phyloP scores from a whole-genome alignment of 2,113 vertebrate genomes.

The Panthera uncia region DNA sequence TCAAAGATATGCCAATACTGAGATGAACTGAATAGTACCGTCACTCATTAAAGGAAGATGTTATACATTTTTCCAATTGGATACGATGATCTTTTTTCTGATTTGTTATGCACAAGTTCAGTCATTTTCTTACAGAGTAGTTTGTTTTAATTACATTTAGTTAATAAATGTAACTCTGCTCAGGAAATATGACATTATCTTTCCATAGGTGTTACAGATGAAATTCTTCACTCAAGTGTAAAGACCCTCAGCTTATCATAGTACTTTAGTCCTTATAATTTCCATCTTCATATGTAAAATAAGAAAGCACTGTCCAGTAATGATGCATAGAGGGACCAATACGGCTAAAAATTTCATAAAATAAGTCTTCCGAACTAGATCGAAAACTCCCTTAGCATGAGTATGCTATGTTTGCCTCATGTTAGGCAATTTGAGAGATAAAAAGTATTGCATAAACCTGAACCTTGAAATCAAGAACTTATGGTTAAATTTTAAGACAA shows the following conservation, averaged over 20 bases:
- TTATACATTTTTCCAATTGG: not conserved
- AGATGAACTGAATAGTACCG: no score
- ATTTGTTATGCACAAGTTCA: not conserved
- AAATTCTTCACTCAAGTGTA: not conserved
- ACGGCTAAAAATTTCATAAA: not conserved
- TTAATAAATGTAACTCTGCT: not conserved
- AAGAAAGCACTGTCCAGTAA: not conserved
- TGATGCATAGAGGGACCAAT: not conserved
- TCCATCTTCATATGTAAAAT: not conserved
- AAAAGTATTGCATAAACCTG: not conserved
- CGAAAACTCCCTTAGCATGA: not conserved
- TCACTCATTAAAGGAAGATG: not conserved
- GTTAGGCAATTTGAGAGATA: not conserved
- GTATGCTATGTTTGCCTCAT: not conserved
- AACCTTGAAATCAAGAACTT: not conserved
- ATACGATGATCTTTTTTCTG: not conserved
- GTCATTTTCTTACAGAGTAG: not conserved
- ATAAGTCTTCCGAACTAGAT: not conserved
- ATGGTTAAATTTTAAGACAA: not conserved
- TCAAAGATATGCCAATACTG: not conserved
- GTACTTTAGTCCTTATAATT: not conserved
- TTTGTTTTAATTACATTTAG: constrained; percentile 31
- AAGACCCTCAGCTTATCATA: not conserved
- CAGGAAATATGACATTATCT: not conserved
- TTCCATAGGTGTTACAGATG: not conserved